Conservation (phyloP, 1,140 invertebrate genomes). For the Protaetia brevitarsis region DNA sequence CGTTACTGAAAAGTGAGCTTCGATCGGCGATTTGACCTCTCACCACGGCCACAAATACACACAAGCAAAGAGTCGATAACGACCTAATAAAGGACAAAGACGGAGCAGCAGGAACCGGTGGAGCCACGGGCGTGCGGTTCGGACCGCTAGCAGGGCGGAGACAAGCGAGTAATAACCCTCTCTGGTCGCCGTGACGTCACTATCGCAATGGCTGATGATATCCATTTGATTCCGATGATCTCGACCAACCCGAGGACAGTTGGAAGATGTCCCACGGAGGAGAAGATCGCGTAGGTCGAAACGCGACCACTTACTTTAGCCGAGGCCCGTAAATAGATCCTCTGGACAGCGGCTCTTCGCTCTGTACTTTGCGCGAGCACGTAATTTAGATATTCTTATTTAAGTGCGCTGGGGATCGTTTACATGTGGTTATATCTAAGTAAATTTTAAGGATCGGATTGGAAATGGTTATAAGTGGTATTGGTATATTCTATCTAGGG, state of each 20-base stretch:
- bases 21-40: background rate
- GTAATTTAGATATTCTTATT: no score
- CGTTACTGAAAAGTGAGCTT: background rate
- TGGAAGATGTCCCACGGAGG: background rate
- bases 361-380: no score
- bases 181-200: conserved; percentile 24
- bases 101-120: background rate
- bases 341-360: background rate
- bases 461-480: no score
- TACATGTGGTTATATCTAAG: no score
- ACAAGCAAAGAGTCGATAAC: no score
- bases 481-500: no score
- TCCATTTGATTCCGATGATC: background rate
- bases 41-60: no score
- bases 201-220: conserved; percentile 22
- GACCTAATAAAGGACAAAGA: background rate
- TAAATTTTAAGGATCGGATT: no score
- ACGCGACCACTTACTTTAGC: background rate
- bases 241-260: background rate
- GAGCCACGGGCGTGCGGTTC: background rate
- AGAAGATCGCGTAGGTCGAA: conserved; percentile 1
- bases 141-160: conserved; percentile 14
- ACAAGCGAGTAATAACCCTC: conserved; percentile 23
- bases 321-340: no score
- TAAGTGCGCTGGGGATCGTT: background rate